phyloP scores from a whole-genome alignment of 2,113 vertebrate species.

The Gasterosteus aculeatus region DNA sequence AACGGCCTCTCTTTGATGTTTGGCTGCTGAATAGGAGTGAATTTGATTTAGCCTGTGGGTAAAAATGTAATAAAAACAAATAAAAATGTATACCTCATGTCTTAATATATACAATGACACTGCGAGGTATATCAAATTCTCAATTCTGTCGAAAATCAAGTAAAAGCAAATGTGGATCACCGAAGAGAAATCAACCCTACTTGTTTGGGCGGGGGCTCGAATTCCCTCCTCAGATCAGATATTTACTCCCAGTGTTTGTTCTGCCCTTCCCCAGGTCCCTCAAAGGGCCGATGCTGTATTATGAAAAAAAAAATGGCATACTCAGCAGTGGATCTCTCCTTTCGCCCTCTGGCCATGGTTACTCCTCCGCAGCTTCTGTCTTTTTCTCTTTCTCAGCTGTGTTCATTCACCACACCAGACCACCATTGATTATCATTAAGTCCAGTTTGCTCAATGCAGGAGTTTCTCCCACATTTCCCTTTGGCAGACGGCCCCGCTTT shows the following conservation, averaged over 20 bases:
- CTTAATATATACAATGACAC: background rate
- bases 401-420: conserved; percentile 32
- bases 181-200: background rate
- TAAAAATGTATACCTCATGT: background rate
- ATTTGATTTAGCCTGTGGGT: background rate
- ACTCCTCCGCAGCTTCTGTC: conserved; percentile 22
- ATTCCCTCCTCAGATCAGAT: conserved; percentile 25
- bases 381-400: conserved; percentile 22
- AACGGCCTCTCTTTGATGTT: no score
- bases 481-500: conserved; percentile 16
- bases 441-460: conserved; percentile 12
- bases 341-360: conserved; percentile 10
- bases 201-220: conserved; percentile 4
- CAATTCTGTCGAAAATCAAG: background rate
- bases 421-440: conserved; percentile 51
- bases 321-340: conserved; percentile 23
- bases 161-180: background rate
- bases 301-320: conserved; percentile 30
- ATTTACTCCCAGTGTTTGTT: conserved; percentile 32
- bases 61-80: background rate
- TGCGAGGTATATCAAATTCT: background rate
- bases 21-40: background rate
- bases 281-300: conserved; percentile 23
- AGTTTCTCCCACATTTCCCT: conserved; percentile 27
- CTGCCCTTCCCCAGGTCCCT: background rate